Evolutionary conservation across 2,888 invertebrate species (phyloP).

Genomic region (Coelopa pilipes): DNA sequence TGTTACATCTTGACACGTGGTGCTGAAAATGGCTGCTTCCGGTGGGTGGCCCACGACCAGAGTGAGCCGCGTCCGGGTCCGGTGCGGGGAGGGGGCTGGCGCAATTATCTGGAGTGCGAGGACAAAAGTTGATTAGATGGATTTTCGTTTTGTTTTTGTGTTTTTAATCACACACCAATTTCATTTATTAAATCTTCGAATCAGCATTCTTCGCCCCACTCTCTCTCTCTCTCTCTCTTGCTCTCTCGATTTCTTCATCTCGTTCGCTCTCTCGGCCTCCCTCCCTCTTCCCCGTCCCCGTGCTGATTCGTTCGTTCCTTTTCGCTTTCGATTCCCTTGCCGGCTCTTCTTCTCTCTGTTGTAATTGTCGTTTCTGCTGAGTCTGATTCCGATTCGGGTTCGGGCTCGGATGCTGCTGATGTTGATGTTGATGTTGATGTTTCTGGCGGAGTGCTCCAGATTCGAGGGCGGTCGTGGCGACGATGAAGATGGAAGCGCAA

Average conservation of each 20-base stretch:
- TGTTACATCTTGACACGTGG: constrained; percentile 40
- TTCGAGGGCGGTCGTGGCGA: no score
- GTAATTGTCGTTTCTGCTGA: constrained; percentile 41
- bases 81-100: constrained; percentile 40
- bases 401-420: no score
- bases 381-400: no score
- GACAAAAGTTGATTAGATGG: constrained; percentile 66
- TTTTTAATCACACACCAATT: constrained; percentile 68
- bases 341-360: constrained; percentile 53
- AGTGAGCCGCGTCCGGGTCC: constrained; percentile 32
- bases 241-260: background rate
- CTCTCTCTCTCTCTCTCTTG: background rate
- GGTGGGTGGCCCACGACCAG: constrained; percentile 40
- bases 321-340: constrained; percentile 18
- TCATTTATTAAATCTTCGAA: constrained; percentile 66
- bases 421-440: no score
- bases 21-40: constrained; percentile 48
- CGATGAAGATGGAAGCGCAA: no score
- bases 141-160: constrained; percentile 67
- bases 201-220: constrained; percentile 54
- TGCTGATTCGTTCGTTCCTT: background rate
- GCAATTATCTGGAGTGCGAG: constrained; percentile 44
- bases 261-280: background rate
- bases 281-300: background rate
- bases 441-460: no score